A percentile compares a stretch with the other conserved stretches of the same genome.
Evolutionary conservation across 2,113 vertebrate species (phyloP).

Genomic region (Dipodomys stephensi): DNA sequence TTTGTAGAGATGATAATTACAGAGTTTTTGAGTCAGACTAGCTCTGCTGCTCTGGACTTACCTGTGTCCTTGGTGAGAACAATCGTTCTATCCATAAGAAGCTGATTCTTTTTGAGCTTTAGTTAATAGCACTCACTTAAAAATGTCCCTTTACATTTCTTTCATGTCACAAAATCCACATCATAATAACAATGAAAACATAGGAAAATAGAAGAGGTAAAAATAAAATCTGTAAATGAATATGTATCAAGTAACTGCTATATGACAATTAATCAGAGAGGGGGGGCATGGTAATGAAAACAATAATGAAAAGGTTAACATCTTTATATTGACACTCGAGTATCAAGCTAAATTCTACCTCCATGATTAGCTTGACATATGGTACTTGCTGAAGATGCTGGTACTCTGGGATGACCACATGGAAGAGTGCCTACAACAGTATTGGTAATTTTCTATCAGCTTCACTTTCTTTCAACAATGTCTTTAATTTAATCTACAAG

Average conservation of each 20-base stretch:
- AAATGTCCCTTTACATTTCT: not conserved
- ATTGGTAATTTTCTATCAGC: not conserved
- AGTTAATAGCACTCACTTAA: slow-evolving; percentile 15
- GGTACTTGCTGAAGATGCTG: not conserved
- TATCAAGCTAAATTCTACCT: not conserved
- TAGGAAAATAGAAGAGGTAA: slow-evolving; percentile 23
- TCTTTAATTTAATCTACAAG: not conserved
- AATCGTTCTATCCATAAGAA: not conserved
- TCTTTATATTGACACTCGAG: slow-evolving; percentile 3
- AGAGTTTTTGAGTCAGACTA: not conserved
- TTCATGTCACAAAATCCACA: not conserved
- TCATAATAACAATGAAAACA: not conserved
- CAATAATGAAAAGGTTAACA: not conserved
- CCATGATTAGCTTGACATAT: not conserved
- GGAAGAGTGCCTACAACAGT: not conserved
- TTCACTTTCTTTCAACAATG: not conserved
- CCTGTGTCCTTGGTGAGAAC: not conserved
- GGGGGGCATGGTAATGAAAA: not conserved
- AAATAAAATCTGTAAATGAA: not conserved
- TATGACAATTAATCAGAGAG: not conserved
- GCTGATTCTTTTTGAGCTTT: not conserved
- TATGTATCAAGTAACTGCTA: not conserved
- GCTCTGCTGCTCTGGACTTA: not conserved
- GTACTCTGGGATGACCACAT: not conserved
- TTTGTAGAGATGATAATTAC: too few relatives aligned